These are phyloP conservation scores for Pedetes capensis DNA, from an alignment of 2,113 vertebrate species.

Conservation along the genomic window DNA sequence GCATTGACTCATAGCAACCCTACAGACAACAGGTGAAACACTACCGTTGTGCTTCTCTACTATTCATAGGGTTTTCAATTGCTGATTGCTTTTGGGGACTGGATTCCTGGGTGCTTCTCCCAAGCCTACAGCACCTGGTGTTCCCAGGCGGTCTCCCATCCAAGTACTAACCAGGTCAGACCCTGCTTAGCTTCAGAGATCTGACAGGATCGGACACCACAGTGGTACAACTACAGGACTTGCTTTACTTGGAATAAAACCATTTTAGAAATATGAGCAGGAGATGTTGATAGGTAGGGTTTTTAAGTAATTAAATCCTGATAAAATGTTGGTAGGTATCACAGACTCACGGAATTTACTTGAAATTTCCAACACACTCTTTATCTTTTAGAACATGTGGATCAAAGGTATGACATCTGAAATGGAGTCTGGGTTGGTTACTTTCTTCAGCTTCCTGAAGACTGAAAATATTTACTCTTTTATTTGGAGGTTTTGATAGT, in stretches of 20 bases:
- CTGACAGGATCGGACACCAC: no score
- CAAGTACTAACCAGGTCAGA: no score
- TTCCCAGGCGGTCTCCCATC: no score
- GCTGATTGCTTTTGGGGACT: no score
- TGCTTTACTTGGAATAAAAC: conserved; percentile 19
- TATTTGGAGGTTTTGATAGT: neutral
- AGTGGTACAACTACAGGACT: neutral
- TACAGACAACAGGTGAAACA: no score
- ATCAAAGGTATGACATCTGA: neutral
- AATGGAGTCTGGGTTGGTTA: neutral
- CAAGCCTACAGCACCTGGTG: no score
- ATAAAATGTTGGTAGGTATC: neutral
- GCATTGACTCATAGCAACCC: no score
- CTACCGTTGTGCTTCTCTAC: no score
- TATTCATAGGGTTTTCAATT: no score
- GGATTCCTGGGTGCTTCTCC: no score
- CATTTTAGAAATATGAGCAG: neutral
- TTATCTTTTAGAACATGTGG: neutral
- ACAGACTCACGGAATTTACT: neutral
- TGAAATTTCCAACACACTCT: neutral
- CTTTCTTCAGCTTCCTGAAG: neutral
- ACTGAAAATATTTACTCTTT: conserved; percentile 14
- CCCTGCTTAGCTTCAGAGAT: neutral
- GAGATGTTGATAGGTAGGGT: neutral
- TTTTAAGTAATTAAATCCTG: neutral